phyloP scores from a whole-genome alignment of 2,113 vertebrate genomes.

The Onychostoma macrolepis region DNA sequence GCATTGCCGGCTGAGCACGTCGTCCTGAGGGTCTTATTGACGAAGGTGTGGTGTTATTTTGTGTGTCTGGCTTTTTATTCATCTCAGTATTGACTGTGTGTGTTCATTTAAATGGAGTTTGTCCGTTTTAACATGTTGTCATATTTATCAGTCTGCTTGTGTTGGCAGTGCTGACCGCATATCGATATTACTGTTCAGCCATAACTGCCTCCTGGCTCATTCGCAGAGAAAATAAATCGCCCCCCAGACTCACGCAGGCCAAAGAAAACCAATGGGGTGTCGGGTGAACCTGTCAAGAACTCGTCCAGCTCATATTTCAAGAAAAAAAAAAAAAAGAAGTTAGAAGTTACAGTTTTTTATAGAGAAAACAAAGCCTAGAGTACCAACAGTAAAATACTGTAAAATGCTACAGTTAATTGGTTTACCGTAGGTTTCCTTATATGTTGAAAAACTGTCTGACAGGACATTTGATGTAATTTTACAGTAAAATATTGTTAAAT shows the following conservation, averaged over 20 bases:
- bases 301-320: not conserved
- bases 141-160: slow-evolving; percentile 24
- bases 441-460: not conserved
- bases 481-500: not conserved
- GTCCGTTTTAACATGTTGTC: slow-evolving; percentile 9
- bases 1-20: not conserved
- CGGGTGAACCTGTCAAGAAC: not conserved
- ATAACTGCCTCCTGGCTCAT: slow-evolving; percentile 18
- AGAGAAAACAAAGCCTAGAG: not conserved
- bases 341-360: not conserved
- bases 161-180: slow-evolving; percentile 7
- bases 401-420: not conserved
- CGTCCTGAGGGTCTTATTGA: not conserved
- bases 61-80: not conserved
- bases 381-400: not conserved
- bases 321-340: not conserved
- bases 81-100: slow-evolving; percentile 22
- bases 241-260: not conserved
- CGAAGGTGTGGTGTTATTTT: not conserved
- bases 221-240: not conserved
- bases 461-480: not conserved
- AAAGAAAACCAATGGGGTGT: not conserved
- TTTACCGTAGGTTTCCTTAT: not conserved
- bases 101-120: slow-evolving; percentile 17
- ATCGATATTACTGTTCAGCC: slow-evolving; percentile 16